A percentile compares a stretch with the other conserved stretches of the same genome.
Conservation (phyloP, 2,113 vertebrate genomes). For the Pantherophis guttatus region DNA sequence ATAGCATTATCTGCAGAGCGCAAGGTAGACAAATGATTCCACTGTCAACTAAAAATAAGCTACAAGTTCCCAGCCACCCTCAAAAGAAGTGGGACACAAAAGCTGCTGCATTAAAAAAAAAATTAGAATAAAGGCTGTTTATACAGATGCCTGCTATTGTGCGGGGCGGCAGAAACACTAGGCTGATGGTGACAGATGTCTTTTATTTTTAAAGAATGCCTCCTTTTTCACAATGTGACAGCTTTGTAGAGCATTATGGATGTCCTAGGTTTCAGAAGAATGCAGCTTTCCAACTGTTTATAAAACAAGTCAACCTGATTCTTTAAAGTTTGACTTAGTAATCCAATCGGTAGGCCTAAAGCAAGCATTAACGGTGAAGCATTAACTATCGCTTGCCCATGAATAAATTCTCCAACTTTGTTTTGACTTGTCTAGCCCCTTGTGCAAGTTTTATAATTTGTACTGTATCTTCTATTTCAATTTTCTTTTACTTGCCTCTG, state of each 20-base stretch:
- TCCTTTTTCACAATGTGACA: neutral
- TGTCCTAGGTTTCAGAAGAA: neutral
- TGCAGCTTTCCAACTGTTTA: neutral
- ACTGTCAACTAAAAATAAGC: neutral
- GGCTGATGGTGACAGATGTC: conserved; percentile 11
- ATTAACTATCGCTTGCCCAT: neutral
- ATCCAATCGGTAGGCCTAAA: neutral
- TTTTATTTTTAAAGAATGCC: conserved; percentile 26
- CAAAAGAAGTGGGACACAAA: neutral
- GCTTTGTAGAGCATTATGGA: conserved; percentile 9
- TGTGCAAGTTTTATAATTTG: neutral
- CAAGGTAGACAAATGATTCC: conserved; percentile 25
- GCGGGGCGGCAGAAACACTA: neutral
- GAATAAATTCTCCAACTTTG: neutral
- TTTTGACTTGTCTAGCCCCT: neutral
- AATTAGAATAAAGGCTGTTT: conserved; percentile 10
- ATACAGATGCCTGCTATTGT: neutral
- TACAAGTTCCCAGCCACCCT: neutral
- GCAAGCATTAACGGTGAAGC: neutral
- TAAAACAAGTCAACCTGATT: neutral
- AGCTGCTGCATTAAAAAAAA: neutral
- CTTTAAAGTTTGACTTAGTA: conserved; percentile 1
- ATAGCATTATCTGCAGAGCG: neutral
- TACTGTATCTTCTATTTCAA: neutral
- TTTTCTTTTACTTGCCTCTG: neutral